Percentiles rank a stretch among this genome's conserved stretches.
Conservation (phyloP, 2,113 vertebrate genomes). For the Mastomys coucha region DNA sequence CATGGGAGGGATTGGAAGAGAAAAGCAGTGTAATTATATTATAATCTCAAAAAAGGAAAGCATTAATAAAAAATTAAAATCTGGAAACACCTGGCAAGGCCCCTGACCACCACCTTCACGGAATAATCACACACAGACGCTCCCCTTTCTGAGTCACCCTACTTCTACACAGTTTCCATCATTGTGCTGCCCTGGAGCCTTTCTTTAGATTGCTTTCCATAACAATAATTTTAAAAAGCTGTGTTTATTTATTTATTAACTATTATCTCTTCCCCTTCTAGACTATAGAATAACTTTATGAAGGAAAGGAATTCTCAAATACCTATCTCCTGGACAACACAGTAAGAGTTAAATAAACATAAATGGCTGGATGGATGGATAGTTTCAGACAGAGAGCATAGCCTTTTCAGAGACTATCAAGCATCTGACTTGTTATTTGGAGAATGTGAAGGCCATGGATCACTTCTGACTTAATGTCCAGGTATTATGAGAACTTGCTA, state of each 20-base stretch:
- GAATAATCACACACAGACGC: background rate
- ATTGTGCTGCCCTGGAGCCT: background rate
- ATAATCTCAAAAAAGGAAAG: background rate
- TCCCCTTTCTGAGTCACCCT: background rate
- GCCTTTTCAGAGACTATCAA: background rate
- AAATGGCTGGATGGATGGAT: too few species aligned
- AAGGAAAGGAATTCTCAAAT: background rate
- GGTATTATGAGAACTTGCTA: slow-evolving; percentile 3
- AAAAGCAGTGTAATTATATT: background rate
- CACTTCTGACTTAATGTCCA: background rate
- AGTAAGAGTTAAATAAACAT: background rate
- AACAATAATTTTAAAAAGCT: background rate
- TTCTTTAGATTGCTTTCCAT: background rate
- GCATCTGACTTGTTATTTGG: background rate
- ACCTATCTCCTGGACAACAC: background rate
- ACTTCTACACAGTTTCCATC: background rate
- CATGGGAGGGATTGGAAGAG: background rate
- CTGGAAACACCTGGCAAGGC: background rate
- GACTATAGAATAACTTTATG: background rate
- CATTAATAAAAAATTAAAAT: background rate
- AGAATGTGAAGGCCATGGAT: background rate
- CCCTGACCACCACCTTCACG: background rate
- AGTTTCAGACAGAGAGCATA: background rate
- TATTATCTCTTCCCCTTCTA: background rate
- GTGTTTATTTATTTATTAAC: background rate